A percentile compares a stretch with the other conserved stretches of the same genome.
Evolutionary conservation across 2,113 vertebrate genomes (phyloP).

Genomic region (Shinisaurus crocodilurus): DNA sequence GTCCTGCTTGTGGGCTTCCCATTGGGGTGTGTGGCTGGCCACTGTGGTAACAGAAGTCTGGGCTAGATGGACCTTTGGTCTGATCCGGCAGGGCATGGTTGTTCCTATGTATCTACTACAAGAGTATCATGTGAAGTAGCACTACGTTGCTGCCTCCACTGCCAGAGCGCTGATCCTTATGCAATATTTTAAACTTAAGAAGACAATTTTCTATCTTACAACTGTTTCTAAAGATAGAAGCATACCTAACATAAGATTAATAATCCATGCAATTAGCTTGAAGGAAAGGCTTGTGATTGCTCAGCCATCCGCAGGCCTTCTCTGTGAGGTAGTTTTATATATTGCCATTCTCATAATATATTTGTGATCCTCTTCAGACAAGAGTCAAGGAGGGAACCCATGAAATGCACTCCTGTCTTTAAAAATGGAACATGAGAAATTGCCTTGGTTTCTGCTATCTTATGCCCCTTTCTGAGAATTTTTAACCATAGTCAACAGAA

Average conservation of each 20-base stretch:
- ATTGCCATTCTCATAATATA: background rate
- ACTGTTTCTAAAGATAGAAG: background rate
- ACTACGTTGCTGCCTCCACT: background rate
- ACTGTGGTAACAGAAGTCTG: too few relatives aligned
- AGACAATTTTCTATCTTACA: background rate
- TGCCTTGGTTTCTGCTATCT: background rate
- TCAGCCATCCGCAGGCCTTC: background rate
- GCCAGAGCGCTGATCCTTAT: background rate
- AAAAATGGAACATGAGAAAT: background rate
- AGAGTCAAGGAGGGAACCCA: background rate
- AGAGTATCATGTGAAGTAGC: background rate
- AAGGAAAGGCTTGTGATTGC: background rate
- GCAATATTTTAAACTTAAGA: background rate
- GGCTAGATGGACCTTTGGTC: too few relatives aligned
- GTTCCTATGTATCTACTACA: too few relatives aligned
- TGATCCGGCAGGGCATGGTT: too few relatives aligned
- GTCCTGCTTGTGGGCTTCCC: too few relatives aligned
- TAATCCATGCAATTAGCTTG: background rate
- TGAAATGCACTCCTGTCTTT: background rate
- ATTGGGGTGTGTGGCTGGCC: background rate
- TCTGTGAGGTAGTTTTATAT: background rate
- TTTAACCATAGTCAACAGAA: background rate
- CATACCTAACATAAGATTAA: background rate
- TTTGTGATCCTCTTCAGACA: background rate
- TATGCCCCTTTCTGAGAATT: background rate